Percentiles rank a stretch among this genome's conserved stretches.
These are phyloP conservation scores for Drosophila punjabiensis DNA, from an alignment of 1,140 invertebrate genomes.

Conservation along the genomic window DNA sequence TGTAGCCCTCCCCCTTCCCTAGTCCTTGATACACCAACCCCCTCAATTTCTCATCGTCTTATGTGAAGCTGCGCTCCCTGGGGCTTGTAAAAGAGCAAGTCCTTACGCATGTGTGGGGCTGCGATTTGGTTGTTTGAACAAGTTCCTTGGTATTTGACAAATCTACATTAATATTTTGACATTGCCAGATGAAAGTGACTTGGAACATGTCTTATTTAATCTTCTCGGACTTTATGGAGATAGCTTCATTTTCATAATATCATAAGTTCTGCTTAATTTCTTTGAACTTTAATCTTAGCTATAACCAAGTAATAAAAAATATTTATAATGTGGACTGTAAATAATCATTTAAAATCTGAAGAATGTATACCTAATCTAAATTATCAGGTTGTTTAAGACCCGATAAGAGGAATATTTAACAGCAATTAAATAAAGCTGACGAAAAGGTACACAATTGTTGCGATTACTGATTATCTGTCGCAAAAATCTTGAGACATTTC, in stretches of 20 bases:
- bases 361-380: not conserved
- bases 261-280: not conserved
- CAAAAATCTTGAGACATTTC: not conserved
- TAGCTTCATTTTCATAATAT: too few species aligned
- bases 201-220: not conserved
- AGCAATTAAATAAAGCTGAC: not conserved
- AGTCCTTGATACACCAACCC: too few species aligned
- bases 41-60: constrained; percentile 34
- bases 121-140: constrained; percentile 69
- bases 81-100: constrained; percentile 33
- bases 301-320: too few species aligned
- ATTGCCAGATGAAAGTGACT: not conserved
- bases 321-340: too few species aligned
- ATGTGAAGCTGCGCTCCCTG: constrained; percentile 53
- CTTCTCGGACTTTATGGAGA: not conserved
- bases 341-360: not conserved
- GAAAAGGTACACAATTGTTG: not conserved
- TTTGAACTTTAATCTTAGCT: not conserved
- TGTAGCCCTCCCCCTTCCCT: too few species aligned
- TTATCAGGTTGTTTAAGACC: not conserved
- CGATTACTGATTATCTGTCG: not conserved
- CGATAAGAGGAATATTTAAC: not conserved
- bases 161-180: constrained; percentile 51
- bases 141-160: constrained; percentile 54
- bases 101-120: constrained; percentile 45